phyloP scores from a whole-genome alignment of 1,140 invertebrate genomes.

The Parasteatoda tepidariorum region DNA sequence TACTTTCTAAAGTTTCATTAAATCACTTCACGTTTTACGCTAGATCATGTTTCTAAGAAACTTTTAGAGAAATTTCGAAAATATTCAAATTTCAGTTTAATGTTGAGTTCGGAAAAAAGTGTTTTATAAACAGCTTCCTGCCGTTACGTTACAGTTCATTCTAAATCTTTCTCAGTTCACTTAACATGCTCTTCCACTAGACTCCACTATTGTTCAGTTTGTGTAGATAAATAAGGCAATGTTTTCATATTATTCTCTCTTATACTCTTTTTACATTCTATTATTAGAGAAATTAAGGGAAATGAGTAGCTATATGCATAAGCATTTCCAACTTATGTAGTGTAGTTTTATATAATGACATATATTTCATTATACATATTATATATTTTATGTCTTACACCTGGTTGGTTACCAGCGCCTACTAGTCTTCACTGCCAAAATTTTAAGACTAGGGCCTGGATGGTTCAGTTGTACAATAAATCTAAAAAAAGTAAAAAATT shows the following conservation, averaged over 20 bases:
- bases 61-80: too few species aligned
- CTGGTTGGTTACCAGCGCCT: constrained; percentile 26
- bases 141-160: too few species aligned
- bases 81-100: too few species aligned
- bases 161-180: too few species aligned
- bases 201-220: constrained; percentile 16
- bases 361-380: constrained; percentile 56
- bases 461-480: constrained; percentile 45
- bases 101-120: too few species aligned
- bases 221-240: constrained; percentile 50
- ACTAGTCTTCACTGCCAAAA: constrained; percentile 59
- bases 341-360: constrained; percentile 61
- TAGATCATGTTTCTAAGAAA: too few species aligned
- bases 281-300: constrained; percentile 50
- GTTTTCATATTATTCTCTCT: constrained; percentile 17
- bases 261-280: constrained; percentile 59
- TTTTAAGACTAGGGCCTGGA: constrained; percentile 55
- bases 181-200: not conserved
- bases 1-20: too few species aligned
- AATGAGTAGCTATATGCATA: constrained; percentile 25
- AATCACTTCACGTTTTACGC: too few species aligned
- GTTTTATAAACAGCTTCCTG: too few species aligned
- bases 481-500: constrained; percentile 25
- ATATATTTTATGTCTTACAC: constrained; percentile 61
- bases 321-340: constrained; percentile 47